Percentiles rank a stretch among this genome's conserved stretches.
Conservation (phyloP, 2,113 vertebrate genomes). For the Tragelaphus scriptus region DNA sequence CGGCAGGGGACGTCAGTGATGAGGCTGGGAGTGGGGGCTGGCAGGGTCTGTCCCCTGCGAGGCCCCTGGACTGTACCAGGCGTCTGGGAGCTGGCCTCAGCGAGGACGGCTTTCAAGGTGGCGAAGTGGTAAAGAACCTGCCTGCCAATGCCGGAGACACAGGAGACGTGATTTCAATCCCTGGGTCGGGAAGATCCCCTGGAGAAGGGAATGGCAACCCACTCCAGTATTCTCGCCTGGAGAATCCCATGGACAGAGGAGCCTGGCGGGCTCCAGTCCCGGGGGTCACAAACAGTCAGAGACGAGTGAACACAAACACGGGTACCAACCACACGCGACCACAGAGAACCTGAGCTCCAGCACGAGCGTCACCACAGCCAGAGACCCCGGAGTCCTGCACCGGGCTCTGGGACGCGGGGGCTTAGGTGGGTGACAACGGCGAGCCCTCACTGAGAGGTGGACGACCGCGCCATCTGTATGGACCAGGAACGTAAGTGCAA, state of each 20-base stretch:
- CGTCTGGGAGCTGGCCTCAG: background rate
- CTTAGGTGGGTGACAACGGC: accelerated
- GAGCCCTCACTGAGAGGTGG: background rate
- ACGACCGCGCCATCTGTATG: accelerated
- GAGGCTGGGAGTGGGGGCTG: no score
- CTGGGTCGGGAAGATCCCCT: background rate
- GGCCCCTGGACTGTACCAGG: accelerated
- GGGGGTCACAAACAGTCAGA: background rate
- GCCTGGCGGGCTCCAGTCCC: background rate
- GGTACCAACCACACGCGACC: accelerated
- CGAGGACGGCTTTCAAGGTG: background rate
- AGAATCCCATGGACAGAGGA: background rate
- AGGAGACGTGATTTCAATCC: background rate
- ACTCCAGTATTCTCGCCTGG: background rate
- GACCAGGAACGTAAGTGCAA: background rate
- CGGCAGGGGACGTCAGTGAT: accelerated
- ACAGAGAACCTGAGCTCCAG: background rate
- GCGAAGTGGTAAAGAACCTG: background rate
- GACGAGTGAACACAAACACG: accelerated
- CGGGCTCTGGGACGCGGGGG: accelerated
- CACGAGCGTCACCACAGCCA: accelerated
- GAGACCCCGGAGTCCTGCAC: background rate
- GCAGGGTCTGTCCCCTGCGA: background rate
- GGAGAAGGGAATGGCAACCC: background rate
- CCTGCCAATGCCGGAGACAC: background rate